These are phyloP conservation scores for Rhingia campestris DNA, from an alignment of 2,888 invertebrate species.

Conservation along the genomic window DNA sequence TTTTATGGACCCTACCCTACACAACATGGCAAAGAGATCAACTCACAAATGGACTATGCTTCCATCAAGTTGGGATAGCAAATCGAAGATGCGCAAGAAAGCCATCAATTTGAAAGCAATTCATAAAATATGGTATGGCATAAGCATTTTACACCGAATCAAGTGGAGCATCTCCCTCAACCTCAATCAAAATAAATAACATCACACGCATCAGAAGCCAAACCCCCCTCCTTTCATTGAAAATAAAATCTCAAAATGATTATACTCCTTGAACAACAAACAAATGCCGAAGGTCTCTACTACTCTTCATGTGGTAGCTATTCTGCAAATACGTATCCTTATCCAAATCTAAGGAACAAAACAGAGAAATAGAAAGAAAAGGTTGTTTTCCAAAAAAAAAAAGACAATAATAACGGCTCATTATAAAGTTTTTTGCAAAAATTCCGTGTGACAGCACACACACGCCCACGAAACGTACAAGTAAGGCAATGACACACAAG, in stretches of 20 bases:
- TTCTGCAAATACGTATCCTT: neutral
- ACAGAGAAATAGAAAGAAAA: slow-evolving; percentile 21
- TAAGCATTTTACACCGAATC: too few relatives aligned
- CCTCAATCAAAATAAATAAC: neutral
- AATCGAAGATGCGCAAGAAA: too few relatives aligned
- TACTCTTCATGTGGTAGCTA: slow-evolving; percentile 14
- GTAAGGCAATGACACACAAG: neutral
- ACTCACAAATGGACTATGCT: too few relatives aligned
- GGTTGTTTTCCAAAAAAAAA: slow-evolving; percentile 26
- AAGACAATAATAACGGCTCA: slow-evolving; percentile 14
- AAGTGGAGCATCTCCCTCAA: too few relatives aligned
- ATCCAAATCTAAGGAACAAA: neutral
- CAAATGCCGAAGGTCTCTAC: slow-evolving; percentile 7
- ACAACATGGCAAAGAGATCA: too few relatives aligned
- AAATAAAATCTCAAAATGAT: slow-evolving; percentile 31
- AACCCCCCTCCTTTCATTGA: neutral
- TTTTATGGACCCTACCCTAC: too few relatives aligned
- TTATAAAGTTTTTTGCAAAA: slow-evolving; percentile 52
- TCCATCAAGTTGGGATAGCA: too few relatives aligned
- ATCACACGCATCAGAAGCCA: slow-evolving; percentile 34
- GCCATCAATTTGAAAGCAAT: too few relatives aligned
- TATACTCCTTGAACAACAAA: slow-evolving; percentile 34
- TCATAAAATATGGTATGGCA: too few relatives aligned
- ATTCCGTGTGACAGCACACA: slow-evolving; percentile 35
- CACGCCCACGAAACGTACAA: neutral